Evolutionary conservation across 2,888 invertebrate species (phyloP).

Genomic region (Erebia palarica): DNA sequence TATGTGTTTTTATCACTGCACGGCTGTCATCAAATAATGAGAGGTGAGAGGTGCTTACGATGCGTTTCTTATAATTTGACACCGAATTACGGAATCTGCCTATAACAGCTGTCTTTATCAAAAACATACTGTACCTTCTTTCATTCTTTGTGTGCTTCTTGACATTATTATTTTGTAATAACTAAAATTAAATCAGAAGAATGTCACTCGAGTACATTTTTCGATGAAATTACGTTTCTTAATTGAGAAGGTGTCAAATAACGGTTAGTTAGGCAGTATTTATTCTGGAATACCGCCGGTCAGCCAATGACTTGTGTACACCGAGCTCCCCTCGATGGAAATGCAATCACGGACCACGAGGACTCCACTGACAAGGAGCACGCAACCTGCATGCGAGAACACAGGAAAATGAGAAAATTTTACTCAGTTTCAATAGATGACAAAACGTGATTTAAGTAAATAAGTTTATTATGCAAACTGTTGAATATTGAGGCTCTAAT

Average conservation of each 20-base stretch:
- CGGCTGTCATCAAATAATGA: no score
- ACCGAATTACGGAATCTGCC: no score
- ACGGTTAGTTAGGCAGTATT: constrained; percentile 74
- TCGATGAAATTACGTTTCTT: background rate
- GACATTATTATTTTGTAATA: no score
- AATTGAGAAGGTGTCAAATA: constrained; percentile 49
- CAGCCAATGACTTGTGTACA: constrained; percentile 71
- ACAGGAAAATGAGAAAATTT: background rate
- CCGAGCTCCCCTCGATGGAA: constrained; percentile 56
- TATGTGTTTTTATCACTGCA: no score
- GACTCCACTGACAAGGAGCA: constrained; percentile 44
- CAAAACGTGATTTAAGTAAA: background rate
- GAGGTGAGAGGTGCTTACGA: no score
- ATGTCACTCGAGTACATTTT: background rate
- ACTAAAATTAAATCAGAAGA: no score
- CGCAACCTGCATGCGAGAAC: constrained; percentile 43
- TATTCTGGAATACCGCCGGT: constrained; percentile 59
- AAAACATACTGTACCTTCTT: no score
- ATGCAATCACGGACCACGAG: constrained; percentile 58
- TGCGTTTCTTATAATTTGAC: no score
- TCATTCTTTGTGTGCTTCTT: no score
- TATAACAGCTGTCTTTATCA: no score
- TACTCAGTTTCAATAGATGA: constrained; percentile 1
- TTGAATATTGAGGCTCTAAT: no score
- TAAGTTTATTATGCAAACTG: no score